phyloP scores from a whole-genome alignment of 1,140 invertebrate genomes.

The Pomacea maculata region DNA sequence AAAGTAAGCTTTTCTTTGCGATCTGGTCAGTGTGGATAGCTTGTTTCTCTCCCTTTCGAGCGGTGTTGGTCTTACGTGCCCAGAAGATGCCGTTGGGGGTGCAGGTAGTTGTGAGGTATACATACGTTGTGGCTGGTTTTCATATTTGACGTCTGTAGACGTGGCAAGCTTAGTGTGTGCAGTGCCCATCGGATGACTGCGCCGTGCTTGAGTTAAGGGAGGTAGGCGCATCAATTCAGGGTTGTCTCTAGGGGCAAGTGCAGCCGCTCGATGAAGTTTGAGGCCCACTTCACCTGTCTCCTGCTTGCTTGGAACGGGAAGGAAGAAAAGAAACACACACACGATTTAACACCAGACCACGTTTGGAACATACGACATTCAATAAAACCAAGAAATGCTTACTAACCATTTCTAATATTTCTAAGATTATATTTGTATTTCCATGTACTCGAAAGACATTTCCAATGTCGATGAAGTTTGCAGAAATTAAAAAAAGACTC shows the following conservation, averaged over 20 bases:
- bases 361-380: too few relatives aligned
- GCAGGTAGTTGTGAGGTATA: not conserved
- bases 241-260: not conserved
- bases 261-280: not conserved
- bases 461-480: too few relatives aligned
- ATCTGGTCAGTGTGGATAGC: slow-evolving; percentile 18
- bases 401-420: too few relatives aligned
- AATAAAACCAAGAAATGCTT: too few relatives aligned
- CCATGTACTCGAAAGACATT: too few relatives aligned
- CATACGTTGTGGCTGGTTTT: not conserved
- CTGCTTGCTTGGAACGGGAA: too few relatives aligned
- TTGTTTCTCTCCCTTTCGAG: slow-evolving; percentile 6
- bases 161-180: not conserved
- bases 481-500: too few relatives aligned
- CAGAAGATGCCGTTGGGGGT: not conserved
- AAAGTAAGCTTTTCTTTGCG: slow-evolving; percentile 11
- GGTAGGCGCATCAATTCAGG: not conserved
- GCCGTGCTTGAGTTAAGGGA: not conserved
- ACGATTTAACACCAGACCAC: too few relatives aligned
- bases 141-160: not conserved
- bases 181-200: not conserved
- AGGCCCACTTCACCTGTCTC: too few relatives aligned
- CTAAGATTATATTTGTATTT: too few relatives aligned
- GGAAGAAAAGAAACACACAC: too few relatives aligned
- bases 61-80: not conserved